These are phyloP conservation scores for Epizoanthus rinbou DNA, from an alignment of 92 coral and sea anemone species.

Conservation along the genomic window DNA sequence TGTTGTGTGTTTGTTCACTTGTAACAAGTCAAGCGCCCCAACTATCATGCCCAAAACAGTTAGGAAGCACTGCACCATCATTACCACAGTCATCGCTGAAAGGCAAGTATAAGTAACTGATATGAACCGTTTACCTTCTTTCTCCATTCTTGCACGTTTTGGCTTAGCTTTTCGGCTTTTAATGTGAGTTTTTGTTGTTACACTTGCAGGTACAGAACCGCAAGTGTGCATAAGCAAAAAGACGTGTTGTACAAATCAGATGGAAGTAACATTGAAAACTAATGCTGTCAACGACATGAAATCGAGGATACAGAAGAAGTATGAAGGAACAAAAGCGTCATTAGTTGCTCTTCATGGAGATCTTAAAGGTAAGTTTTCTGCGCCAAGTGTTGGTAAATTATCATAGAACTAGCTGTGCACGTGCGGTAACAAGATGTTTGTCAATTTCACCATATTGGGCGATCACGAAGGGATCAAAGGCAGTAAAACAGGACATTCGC, in stretches of 20 bases:
- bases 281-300: constrained; percentile 60
- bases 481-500: neutral
- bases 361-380: constrained; percentile 76
- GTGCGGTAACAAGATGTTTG: neutral
- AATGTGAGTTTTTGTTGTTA: constrained; percentile 13
- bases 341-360: constrained; percentile 64
- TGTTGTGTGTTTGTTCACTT: constrained; percentile 31
- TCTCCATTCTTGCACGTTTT: neutral
- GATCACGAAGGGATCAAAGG: neutral
- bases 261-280: constrained; percentile 58
- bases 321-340: constrained; percentile 60
- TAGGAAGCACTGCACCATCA: constrained; percentile 53
- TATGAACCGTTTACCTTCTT: neutral
- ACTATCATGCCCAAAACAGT: constrained; percentile 65
- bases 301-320: constrained; percentile 53
- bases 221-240: constrained; percentile 59
- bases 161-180: neutral
- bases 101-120: constrained; percentile 55
- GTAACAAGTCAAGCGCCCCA: constrained; percentile 24
- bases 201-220: constrained; percentile 72
- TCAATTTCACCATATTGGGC: neutral
- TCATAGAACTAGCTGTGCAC: constrained; percentile 16
- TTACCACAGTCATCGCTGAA: constrained; percentile 51
- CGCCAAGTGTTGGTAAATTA: neutral
- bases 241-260: constrained; percentile 79